These are phyloP conservation scores for Liopterus haemorrhoidalis DNA, from an alignment of 2,888 invertebrate genomes.

Conservation along the genomic window DNA sequence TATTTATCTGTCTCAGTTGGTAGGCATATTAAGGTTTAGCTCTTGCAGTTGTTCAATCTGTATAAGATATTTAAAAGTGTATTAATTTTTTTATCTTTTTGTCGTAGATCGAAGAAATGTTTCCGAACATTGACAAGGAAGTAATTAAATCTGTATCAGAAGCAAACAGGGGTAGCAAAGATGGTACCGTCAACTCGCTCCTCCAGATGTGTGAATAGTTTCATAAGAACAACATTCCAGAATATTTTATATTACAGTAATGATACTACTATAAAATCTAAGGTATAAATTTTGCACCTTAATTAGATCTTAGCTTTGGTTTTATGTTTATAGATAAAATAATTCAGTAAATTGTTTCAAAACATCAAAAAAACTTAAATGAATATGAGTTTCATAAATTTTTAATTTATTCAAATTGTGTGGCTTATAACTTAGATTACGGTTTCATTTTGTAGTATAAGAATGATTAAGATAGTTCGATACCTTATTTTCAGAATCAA, in stretches of 20 bases:
- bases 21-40: no score
- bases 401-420: no score
- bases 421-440: no score
- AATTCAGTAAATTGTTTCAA: no score
- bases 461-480: no score
- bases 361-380: neutral
- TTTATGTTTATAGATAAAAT: slow-evolving; percentile 9
- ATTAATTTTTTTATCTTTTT: slow-evolving; percentile 29
- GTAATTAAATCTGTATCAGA: slow-evolving; percentile 87
- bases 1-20: no score
- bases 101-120: slow-evolving; percentile 89
- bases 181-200: slow-evolving; percentile 82
- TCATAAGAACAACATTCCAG: no score
- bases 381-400: no score
- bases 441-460: no score
- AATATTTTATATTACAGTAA: slow-evolving; percentile 12
- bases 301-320: slow-evolving; percentile 1
- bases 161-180: slow-evolving; percentile 83
- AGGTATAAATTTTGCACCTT: slow-evolving; percentile 14
- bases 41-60: no score
- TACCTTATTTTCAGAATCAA: no score
- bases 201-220: slow-evolving; percentile 76
- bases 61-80: no score
- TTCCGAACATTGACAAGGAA: slow-evolving; percentile 89
- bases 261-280: slow-evolving; percentile 17